phyloP scores from a whole-genome alignment of 2,797 vertebrate genomes.

The Fundulus diaphanus region DNA sequence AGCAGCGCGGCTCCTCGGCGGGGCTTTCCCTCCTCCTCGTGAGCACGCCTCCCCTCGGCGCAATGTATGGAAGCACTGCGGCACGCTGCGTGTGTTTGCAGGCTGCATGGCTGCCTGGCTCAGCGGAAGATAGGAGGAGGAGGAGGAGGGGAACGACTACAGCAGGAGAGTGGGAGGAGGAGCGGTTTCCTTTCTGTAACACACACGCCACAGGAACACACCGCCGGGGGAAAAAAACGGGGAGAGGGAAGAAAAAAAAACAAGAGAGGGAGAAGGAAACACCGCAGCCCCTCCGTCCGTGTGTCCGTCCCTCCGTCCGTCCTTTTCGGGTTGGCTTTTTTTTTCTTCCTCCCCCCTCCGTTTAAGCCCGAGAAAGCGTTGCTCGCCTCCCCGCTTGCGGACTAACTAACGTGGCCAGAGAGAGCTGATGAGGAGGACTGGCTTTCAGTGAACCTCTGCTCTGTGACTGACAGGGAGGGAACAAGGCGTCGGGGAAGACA shows the following conservation, averaged over 20 bases:
- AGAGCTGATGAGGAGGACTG: conserved; percentile 71
- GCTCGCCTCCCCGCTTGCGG: conserved; percentile 39
- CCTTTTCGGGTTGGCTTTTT: conserved; percentile 22
- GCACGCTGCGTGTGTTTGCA: conserved; percentile 76
- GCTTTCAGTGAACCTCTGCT: conserved; percentile 71
- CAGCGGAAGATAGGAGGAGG: conserved; percentile 76
- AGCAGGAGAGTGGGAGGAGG: conserved; percentile 72
- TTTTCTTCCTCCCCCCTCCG: background rate
- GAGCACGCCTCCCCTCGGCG: conserved; percentile 40
- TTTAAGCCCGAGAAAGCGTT: conserved; percentile 42
- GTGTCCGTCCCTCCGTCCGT: conserved; percentile 21
- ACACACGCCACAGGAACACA: conserved; percentile 79
- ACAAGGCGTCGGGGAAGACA: conserved; percentile 74
- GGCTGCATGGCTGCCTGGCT: conserved; percentile 74
- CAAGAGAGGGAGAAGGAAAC: conserved; percentile 59
- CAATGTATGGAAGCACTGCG: conserved; percentile 80
- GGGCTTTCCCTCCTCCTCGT: conserved; percentile 9
- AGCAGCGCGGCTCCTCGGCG: conserved; percentile 6
- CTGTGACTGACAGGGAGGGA: conserved; percentile 52
- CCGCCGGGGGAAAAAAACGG: conserved; percentile 67
- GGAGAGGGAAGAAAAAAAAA: conserved; percentile 66
- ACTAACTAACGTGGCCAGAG: conserved; percentile 73
- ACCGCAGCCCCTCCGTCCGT: conserved; percentile 52
- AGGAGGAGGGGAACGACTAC: conserved; percentile 79
- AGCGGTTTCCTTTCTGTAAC: conserved; percentile 80